Conservation (phyloP, 2,797 vertebrate species). For the Enteromius mattozi region DNA sequence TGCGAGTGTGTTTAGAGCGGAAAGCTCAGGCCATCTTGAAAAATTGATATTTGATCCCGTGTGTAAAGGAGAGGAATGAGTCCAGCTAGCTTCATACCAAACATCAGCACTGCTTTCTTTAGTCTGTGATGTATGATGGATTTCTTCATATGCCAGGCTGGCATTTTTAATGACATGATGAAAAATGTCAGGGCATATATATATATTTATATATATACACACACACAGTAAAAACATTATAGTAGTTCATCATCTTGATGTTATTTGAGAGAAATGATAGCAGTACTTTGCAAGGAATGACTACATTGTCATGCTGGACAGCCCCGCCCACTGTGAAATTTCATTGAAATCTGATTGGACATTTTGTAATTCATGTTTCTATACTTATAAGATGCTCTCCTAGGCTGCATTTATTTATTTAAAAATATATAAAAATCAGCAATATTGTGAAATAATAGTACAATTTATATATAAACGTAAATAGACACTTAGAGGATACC, state of each 20-base stretch:
- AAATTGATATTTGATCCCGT: slow-evolving; percentile 44
- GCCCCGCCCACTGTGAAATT: background rate
- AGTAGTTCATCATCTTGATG: background rate
- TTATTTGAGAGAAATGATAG: background rate
- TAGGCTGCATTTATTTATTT: background rate
- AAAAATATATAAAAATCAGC: background rate
- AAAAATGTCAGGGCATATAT: background rate
- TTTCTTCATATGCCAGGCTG: background rate
- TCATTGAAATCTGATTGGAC: background rate
- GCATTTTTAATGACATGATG: slow-evolving; percentile 5
- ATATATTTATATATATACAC: too few species aligned
- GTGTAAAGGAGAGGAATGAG: slow-evolving; percentile 32
- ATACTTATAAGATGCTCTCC: background rate
- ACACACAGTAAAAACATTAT: background rate
- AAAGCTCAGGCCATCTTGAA: slow-evolving; percentile 48
- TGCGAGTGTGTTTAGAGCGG: slow-evolving; percentile 15
- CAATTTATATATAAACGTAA: background rate
- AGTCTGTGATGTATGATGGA: slow-evolving; percentile 13
- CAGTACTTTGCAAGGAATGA: background rate
- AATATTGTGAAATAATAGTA: background rate
- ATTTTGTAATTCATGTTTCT: background rate
- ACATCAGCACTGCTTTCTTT: slow-evolving; percentile 33
- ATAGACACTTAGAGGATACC: too few species aligned
- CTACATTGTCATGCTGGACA: background rate
- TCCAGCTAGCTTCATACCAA: background rate